Percentiles rank a stretch among this genome's conserved stretches.
Conservation (phyloP, 2,888 invertebrate genomes). For the Sarcophaga rosellei region DNA sequence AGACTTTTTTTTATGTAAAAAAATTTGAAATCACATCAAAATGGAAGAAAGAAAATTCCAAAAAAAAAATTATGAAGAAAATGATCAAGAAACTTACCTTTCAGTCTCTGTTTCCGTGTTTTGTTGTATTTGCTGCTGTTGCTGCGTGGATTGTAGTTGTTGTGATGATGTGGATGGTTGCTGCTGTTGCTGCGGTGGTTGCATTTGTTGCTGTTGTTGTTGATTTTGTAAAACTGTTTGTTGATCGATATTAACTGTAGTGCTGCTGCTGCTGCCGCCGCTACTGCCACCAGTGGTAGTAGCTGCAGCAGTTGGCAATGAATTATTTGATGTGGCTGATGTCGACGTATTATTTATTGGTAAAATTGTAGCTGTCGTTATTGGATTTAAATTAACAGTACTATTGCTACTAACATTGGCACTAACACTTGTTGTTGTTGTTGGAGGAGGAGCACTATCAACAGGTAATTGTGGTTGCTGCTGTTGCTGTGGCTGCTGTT, state of each 20-base stretch:
- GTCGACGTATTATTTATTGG: conserved; percentile 59
- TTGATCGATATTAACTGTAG: conserved; percentile 69
- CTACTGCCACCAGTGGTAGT: neutral
- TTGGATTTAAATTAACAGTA: conserved; percentile 72
- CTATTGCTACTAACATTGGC: conserved; percentile 75
- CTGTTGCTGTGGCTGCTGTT: conserved; percentile 65
- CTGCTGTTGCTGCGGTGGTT: conserved; percentile 57
- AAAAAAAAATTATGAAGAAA: neutral
- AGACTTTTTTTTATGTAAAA: neutral
- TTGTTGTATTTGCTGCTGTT: conserved; percentile 75
- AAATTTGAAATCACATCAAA: neutral
- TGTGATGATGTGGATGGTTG: conserved; percentile 66
- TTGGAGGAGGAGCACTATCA: conserved; percentile 72
- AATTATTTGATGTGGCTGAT: conserved; percentile 52
- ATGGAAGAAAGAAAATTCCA: neutral
- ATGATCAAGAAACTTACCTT: conserved; percentile 76
- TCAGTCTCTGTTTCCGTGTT: conserved; percentile 81
- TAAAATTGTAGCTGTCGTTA: conserved; percentile 65
- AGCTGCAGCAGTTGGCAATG: conserved; percentile 26
- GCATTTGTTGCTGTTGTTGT: conserved; percentile 69
- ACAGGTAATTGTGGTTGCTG: conserved; percentile 69
- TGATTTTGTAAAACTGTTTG: conserved; percentile 66
- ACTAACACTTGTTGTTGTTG: conserved; percentile 75
- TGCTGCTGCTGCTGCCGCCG: conserved; percentile 70
- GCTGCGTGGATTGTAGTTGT: conserved; percentile 68